Evolutionary conservation across 2,888 invertebrate species (phyloP), one percentile per base, ranked within the genome.

Genomic region (Dysmachus trigonus): DNA sequence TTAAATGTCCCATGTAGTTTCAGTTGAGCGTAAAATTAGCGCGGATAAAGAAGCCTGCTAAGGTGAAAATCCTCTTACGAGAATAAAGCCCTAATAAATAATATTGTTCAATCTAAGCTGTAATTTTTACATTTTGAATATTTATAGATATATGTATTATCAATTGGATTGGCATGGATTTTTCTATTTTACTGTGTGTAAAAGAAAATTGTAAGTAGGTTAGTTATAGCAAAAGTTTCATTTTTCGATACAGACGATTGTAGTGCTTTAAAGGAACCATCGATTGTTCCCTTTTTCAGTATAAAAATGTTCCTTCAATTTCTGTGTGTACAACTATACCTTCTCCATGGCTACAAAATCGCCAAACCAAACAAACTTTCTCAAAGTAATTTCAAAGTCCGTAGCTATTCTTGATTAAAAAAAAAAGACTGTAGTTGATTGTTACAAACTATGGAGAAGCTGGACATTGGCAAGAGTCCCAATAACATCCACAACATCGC

Each of bases 401-500:
- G 38, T 3, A 41, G 13, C 38, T 41, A 13, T 41, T 41, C 15
- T 41, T 41, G 13, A 15, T 41, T 2, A 41, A 41, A 41, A 41
- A 41, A 2, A 4, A 47, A 47, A 47, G n/a, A 47, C n/a, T 47
- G n/a, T n/a, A 47, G 47, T n/a, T n/a, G 15, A n/a, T 72, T 22
- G 22, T 5, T 72, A 5, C 15, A 76, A 31, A 31, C 35, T 35
- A 83, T 72, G 72, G 83, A 72, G 13, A 71, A 72, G 22, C 30
- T 83, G 41, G 83, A 83, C 41, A 27, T 38, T 13, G 72, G 72
- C 6, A 88, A 86, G 77, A 89, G 89, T 85, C 85, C 88, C 6
- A 90, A 91, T 72, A 91, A 91, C 79, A 93, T 94, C 87, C 94
- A 94, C 87, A 94, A 94, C 90, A 93, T 94, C 87, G 94, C 94